Evolutionary conservation across 1,140 invertebrate genomes (phyloP), one percentile per base, ranked within the genome.

Genomic region (Drosophila nigrodunni): DNA sequence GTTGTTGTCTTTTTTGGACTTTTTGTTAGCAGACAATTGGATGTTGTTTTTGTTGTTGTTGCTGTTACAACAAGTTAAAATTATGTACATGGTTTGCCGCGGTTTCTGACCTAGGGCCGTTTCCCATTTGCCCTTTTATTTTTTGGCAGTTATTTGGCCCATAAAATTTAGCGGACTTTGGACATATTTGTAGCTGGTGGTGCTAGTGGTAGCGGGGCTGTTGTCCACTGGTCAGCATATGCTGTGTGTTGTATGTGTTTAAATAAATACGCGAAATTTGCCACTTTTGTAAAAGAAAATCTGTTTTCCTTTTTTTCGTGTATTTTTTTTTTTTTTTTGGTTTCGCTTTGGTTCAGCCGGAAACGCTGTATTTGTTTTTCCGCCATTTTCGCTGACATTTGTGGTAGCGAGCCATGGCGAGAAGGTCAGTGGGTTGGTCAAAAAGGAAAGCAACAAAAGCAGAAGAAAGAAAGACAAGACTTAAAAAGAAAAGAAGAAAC

Each of bases 231-330:
- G 68, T 61, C 83, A 88, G 76, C 85, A 89, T 89, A 89, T 89
- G 85, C 65, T 80, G 80, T 80, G 80, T 41, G 60, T 72, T 81
- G 86, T 66, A 90, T 80, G 86, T 89, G 85, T 89, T 89, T 90
- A 89, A 89, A 88, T 88, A 88, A 88, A 88, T 88, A 89, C 77
- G 82, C 83, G 79, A 89, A 85, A 80, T 81, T 88, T 81, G 78
- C 71, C 85, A 89, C 85, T 85, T 85, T 90, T 85, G 74, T 78
- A 69, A 78, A 71, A 78, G 57, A 73, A 73, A 61, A 58, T 37
- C 34, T 50, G 9, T 50, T 57, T 47, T 67, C 67, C 35, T 57
- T 49, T 71, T 69, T 64, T 49, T 54, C 74, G 55, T 61, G 78
- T 54, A 61, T 18, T 25, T 66, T 44, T 18, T 18, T 44, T 18